A percentile compares a stretch with the other conserved stretches of the same genome.
These are phyloP conservation scores for Scomberomorus guttatus DNA, from an alignment of 2,797 vertebrate species.

Conservation along the genomic window DNA sequence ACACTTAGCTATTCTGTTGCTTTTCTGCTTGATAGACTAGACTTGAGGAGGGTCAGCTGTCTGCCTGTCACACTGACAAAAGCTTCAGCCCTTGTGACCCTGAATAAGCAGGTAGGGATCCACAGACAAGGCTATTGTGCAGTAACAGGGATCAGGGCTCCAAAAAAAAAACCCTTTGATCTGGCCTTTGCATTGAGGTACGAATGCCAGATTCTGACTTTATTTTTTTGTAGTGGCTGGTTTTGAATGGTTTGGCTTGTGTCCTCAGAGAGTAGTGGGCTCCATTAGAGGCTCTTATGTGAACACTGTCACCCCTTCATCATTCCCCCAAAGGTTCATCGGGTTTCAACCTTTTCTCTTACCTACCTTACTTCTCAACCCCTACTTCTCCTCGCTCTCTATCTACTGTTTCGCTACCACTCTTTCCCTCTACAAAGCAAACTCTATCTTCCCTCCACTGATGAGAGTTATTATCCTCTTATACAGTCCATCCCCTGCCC, in stretches of 20 bases:
- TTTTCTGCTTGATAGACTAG: neutral
- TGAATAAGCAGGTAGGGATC: slow-evolving; percentile 1
- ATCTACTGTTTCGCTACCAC: slow-evolving; percentile 5
- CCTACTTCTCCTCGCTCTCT: slow-evolving; percentile 37
- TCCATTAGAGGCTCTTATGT: slow-evolving; percentile 49
- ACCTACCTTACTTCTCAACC: slow-evolving; percentile 35
- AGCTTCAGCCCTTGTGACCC: neutral
- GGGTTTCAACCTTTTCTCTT: slow-evolving; percentile 42
- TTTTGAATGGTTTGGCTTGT: slow-evolving; percentile 27
- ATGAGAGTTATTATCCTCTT: slow-evolving; percentile 71
- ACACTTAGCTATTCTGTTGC: neutral
- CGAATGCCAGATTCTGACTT: slow-evolving; percentile 14
- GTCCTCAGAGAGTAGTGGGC: slow-evolving; percentile 32
- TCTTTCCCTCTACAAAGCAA: slow-evolving; percentile 26
- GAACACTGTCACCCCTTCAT: slow-evolving; percentile 34
- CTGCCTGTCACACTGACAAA: neutral
- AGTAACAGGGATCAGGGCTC: neutral
- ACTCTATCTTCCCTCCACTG: slow-evolving; percentile 51
- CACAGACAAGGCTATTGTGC: neutral
- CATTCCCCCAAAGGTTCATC: slow-evolving; percentile 42
- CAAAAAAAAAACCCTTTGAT: slow-evolving; percentile 31
- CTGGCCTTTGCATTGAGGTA: neutral
- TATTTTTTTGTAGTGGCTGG: slow-evolving; percentile 10
- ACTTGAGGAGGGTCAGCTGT: neutral
- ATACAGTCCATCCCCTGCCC: slow-evolving; percentile 40